These are phyloP conservation scores for Eumerus sabulonum DNA, from an alignment of 2,888 invertebrate genomes.

Conservation along the genomic window DNA sequence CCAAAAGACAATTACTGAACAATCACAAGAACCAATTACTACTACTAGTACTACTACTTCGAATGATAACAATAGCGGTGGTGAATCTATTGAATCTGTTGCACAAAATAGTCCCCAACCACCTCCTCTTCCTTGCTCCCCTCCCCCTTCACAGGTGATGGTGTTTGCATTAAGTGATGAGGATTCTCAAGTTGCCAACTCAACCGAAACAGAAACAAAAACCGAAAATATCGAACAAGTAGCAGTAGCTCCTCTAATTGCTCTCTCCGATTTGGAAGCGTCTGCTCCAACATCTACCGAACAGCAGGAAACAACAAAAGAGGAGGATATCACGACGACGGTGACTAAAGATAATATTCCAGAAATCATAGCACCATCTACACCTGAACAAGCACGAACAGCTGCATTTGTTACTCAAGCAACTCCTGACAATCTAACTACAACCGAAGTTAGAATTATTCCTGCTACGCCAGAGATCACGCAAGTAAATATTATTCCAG, in stretches of 20 bases:
- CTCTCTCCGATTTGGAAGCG: constrained; percentile 39
- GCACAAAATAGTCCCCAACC: constrained; percentile 77
- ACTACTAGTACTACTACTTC: constrained; percentile 68
- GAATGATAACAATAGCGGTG: constrained; percentile 65
- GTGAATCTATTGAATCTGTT: constrained; percentile 66
- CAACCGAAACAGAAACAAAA: constrained; percentile 33
- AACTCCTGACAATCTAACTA: constrained; percentile 41
- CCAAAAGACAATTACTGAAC: constrained; percentile 70
- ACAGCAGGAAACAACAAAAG: constrained; percentile 22
- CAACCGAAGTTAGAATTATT: constrained; percentile 60
- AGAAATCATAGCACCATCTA: constrained; percentile 46
- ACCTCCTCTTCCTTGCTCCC: constrained; percentile 86
- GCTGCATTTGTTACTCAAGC: constrained; percentile 38
- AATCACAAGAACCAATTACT: constrained; percentile 70
- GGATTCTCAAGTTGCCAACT: constrained; percentile 64
- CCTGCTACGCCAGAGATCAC: constrained; percentile 60
- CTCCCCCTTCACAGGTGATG: constrained; percentile 87
- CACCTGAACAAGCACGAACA: constrained; percentile 35
- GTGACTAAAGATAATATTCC: constrained; percentile 9
- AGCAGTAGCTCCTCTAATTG: constrained; percentile 27
- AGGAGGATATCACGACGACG: constrained; percentile 10
- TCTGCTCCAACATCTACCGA: not conserved
- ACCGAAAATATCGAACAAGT: constrained; percentile 7
- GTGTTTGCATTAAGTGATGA: constrained; percentile 82
- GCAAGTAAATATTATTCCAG: constrained; percentile 57